phyloP scores from a whole-genome alignment of 2,113 vertebrate species.

The Fregata magnificens region DNA sequence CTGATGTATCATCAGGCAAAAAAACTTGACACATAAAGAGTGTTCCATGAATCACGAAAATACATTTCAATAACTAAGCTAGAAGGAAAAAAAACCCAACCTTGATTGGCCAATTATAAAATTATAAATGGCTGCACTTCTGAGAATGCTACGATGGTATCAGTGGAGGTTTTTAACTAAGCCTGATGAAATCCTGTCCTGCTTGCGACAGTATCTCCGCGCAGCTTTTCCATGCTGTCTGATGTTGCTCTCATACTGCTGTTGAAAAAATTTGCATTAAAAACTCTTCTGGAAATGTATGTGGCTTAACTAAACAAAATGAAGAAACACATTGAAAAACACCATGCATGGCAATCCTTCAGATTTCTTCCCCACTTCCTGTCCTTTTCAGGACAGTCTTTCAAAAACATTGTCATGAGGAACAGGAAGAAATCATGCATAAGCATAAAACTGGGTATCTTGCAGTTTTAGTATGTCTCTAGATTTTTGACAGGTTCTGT shows the following conservation, averaged over 20 bases:
- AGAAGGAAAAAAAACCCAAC: neutral
- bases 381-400: neutral
- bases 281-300: neutral
- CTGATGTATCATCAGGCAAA: neutral
- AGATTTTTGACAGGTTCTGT: neutral
- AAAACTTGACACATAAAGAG: neutral
- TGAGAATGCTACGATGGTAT: neutral
- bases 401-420: neutral
- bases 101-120: slow-evolving; percentile 27
- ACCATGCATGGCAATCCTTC: neutral
- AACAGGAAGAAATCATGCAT: neutral
- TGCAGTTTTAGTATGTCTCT: neutral
- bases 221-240: neutral
- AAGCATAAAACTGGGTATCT: neutral
- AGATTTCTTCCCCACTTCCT: neutral
- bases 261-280: neutral
- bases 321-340: neutral
- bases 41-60: slow-evolving; percentile 22
- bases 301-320: neutral
- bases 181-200: neutral
- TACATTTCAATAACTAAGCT: slow-evolving; percentile 11
- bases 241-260: neutral
- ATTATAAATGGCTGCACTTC: neutral
- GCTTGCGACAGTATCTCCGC: neutral
- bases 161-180: neutral